Evolutionary conservation across 2,888 invertebrate species (phyloP).

Genomic region (Eurytoma californica): DNA sequence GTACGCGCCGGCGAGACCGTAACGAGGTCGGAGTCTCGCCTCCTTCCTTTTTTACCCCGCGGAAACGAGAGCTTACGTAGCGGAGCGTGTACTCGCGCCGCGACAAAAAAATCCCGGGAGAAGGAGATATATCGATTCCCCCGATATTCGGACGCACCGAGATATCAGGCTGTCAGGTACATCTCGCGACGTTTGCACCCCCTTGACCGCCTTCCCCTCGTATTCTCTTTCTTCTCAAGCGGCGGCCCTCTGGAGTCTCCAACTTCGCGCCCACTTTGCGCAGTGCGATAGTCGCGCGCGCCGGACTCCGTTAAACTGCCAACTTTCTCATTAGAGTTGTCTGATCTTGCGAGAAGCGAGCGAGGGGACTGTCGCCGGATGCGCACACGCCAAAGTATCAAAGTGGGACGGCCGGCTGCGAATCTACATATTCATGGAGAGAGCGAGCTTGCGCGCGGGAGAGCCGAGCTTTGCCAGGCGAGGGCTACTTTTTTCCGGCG

Average conservation of each 20-base stretch:
- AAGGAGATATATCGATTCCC: no score
- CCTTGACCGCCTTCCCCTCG: background rate
- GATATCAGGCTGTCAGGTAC: background rate
- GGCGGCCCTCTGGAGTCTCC: background rate
- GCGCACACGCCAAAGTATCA: background rate
- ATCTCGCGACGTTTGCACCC: background rate
- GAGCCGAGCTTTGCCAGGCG: no score
- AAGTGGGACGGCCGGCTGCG: background rate
- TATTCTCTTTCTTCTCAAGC: background rate
- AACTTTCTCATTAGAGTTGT: conserved; percentile 28
- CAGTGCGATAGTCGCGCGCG: background rate
- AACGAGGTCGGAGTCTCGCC: no score
- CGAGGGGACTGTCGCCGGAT: background rate
- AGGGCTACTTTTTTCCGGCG: no score
- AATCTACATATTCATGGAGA: background rate
- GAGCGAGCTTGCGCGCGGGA: no score
- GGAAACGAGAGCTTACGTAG: no score
- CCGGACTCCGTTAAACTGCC: conserved; percentile 22
- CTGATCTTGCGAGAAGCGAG: conserved; percentile 9
- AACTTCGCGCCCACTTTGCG: background rate
- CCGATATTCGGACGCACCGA: no score
- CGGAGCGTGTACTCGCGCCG: background rate
- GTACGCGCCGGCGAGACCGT: no score
- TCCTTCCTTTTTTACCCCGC: background rate
- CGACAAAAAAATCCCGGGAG: no score